Evolutionary conservation across 2,797 vertebrate genomes (phyloP).

Genomic region (Argyrosomus regius): DNA sequence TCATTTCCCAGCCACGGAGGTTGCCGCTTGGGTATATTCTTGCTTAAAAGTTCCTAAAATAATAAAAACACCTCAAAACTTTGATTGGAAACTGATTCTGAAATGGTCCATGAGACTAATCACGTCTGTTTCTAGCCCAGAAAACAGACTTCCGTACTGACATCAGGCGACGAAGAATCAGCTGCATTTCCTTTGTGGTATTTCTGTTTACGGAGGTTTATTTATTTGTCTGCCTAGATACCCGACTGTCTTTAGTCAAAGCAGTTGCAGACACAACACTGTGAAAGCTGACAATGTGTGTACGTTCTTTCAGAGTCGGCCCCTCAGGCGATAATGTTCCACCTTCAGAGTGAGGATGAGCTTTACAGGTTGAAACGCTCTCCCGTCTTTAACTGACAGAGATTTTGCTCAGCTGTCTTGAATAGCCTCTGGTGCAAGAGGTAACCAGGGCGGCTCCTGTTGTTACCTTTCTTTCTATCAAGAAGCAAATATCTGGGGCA

Average conservation of each 20-base stretch:
- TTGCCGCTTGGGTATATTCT: neutral
- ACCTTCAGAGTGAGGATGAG: slow-evolving; percentile 47
- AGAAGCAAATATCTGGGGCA: slow-evolving; percentile 67
- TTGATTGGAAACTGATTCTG: neutral
- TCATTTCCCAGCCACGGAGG: too few species aligned
- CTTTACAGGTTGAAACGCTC: slow-evolving; percentile 41
- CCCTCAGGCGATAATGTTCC: slow-evolving; percentile 35
- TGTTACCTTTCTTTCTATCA: slow-evolving; percentile 51
- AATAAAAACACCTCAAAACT: neutral
- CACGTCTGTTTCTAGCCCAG: neutral
- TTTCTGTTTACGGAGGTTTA: slow-evolving; percentile 25
- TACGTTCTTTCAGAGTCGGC: slow-evolving; percentile 20
- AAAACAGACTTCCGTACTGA: neutral
- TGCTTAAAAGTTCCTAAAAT: neutral
- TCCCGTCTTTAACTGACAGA: slow-evolving; percentile 30
- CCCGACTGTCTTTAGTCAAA: slow-evolving; percentile 35
- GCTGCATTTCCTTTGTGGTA: slow-evolving; percentile 5
- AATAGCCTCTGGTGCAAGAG: slow-evolving; percentile 55
- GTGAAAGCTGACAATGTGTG: slow-evolving; percentile 27
- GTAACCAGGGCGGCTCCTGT: slow-evolving; percentile 53
- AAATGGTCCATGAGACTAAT: neutral
- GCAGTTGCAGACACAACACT: slow-evolving; percentile 25
- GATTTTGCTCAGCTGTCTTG: slow-evolving; percentile 21
- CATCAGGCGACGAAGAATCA: neutral
- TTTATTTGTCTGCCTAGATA: slow-evolving; percentile 34